Base-by-base conservation (phyloP, 2,888 invertebrate species). In the Plemyria rubiginata region DNA sequence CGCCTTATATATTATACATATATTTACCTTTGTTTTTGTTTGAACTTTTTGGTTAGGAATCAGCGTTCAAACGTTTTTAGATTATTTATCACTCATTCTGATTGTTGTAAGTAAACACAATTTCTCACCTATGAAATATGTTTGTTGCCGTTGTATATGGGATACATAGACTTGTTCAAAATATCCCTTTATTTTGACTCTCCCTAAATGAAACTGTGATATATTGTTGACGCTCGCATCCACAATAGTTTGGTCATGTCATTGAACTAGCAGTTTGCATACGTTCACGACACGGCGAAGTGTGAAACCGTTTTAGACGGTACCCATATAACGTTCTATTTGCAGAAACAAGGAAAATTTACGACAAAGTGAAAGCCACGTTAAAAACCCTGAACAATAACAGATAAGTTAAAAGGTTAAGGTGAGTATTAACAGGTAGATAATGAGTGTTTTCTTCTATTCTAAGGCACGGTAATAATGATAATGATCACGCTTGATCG, bases 401-500 rank as follows among this genome's bases (percentile, higher is more conserved):
- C 8, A 64, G 52, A 55, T 60, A 63, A 68, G 45, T 56, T 46
- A 58, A 65, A 63, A 60, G 54, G 56, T 60, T 60, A 49, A 11
- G 36, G 36, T 40, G 53, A 40, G 52, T 41, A 15, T 43, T 36
- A 13, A 11, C 8, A 22, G 22, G 22, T 22, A 55, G 22, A 13
- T 59, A 59, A 64, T 54, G 36, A 52, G 29, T 62, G 54, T 16
- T 61, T 61, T 56, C 54, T 54, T 60, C 40, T 55, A 28, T 55
- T 68, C 60, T 51, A 45, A 49, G 48, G 40, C 56, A 60, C 55
- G 58, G 49, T 54, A 58, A 54, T 66, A 62, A 67, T 68, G 66
- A 70, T 70, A 63, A 58, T 54, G 46, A 68, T 70, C 65, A 65
- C 62, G 63, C 63, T 54, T 65, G 63, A 70, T 66, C 58, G 60